phyloP scores from a whole-genome alignment of 2,113 vertebrate genomes.

The Grantiella picta region DNA sequence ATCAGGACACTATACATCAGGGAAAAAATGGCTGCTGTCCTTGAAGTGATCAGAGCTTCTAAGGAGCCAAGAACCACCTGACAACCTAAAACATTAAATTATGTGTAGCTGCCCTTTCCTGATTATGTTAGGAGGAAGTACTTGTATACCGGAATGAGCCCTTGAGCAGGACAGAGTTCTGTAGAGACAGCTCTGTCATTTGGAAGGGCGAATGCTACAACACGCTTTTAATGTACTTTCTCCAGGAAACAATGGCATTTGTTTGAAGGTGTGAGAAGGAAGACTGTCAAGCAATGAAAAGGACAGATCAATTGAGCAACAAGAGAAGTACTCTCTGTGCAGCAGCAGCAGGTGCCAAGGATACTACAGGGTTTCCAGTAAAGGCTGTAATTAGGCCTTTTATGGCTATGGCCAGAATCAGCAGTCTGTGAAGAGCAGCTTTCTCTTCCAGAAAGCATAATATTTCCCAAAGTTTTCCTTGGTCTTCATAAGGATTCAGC shows the following conservation, averaged over 20 bases:
- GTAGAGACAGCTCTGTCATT: conserved; percentile 24
- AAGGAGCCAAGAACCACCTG: not conserved
- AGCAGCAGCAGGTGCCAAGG: not conserved
- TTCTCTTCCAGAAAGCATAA: not conserved
- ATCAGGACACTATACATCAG: no score
- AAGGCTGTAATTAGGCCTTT: not conserved
- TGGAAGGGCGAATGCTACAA: conserved; percentile 44
- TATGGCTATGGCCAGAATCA: not conserved
- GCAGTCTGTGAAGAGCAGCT: not conserved
- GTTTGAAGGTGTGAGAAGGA: not conserved
- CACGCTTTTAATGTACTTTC: not conserved
- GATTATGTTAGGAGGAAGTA: not conserved
- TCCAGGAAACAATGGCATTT: not conserved
- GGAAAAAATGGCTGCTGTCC: not conserved
- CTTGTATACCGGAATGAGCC: not conserved
- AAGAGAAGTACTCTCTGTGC: not conserved
- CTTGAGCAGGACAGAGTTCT: not conserved
- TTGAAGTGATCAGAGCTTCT: not conserved
- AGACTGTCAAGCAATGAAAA: not conserved
- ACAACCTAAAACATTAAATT: not conserved
- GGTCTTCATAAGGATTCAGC: not conserved
- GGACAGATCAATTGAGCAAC: not conserved
- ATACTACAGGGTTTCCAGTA: not conserved
- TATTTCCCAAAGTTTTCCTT: not conserved
- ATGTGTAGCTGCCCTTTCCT: not conserved